phyloP scores from a whole-genome alignment of 2,888 invertebrate genomes.

The Drosophila anomalata region DNA sequence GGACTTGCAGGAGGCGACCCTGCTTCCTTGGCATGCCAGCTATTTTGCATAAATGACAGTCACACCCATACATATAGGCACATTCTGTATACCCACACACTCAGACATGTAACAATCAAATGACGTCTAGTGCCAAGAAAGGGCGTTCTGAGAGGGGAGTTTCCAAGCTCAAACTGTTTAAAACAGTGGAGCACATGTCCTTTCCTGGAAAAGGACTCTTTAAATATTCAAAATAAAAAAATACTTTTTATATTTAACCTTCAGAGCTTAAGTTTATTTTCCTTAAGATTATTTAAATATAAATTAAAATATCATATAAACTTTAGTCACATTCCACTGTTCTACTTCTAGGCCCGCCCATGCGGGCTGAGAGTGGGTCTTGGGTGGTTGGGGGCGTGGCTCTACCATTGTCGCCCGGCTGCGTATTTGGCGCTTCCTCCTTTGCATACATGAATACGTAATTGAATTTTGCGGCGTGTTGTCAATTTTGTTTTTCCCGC shows the following conservation, averaged over 20 bases:
- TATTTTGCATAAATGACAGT: slow-evolving; percentile 75
- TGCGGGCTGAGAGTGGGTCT: slow-evolving; percentile 36
- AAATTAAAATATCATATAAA: background rate
- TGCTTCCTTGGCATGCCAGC: slow-evolving; percentile 68
- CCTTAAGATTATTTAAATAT: background rate
- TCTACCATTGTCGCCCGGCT: slow-evolving; percentile 41
- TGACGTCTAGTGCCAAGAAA: slow-evolving; percentile 48
- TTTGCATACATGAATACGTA: slow-evolving; percentile 78
- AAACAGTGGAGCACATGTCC: slow-evolving; percentile 15
- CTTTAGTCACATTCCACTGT: background rate
- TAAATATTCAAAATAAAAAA: background rate
- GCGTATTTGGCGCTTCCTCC: slow-evolving; percentile 73
- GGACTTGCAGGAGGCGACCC: slow-evolving; percentile 7
- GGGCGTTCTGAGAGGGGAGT: slow-evolving; percentile 48
- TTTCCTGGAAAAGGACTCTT: background rate
- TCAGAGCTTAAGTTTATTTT: background rate
- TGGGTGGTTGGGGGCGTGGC: slow-evolving; percentile 32
- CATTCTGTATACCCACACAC: slow-evolving; percentile 11
- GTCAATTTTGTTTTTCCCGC: slow-evolving; percentile 73
- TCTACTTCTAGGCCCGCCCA: slow-evolving; percentile 10
- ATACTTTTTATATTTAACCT: background rate
- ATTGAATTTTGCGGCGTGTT: slow-evolving; percentile 78
- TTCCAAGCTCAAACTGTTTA: slow-evolving; percentile 13
- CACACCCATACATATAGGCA: slow-evolving; percentile 36
- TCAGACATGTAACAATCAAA: slow-evolving; percentile 63